phyloP scores from a whole-genome alignment of 2,113 vertebrate species.

The Pseudopipra pipra region DNA sequence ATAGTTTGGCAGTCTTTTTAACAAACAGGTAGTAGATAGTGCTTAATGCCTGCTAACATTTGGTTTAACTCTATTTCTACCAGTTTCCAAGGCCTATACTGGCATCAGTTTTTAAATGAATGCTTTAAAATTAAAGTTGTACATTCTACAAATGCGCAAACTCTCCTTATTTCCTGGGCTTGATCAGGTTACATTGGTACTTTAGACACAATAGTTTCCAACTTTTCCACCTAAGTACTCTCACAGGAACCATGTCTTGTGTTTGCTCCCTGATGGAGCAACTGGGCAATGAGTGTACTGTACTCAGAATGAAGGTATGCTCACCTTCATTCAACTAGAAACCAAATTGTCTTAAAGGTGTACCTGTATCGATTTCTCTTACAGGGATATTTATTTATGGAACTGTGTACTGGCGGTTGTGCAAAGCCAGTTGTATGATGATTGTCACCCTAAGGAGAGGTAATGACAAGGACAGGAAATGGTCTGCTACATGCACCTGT shows the following conservation, averaged over 20 bases:
- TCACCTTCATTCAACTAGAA: background rate
- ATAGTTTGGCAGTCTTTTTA: background rate
- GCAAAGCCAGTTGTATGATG: background rate
- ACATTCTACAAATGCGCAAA: background rate
- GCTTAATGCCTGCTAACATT: background rate
- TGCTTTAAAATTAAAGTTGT: background rate
- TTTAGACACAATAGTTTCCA: background rate
- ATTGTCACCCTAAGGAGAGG: background rate
- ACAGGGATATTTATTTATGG: background rate
- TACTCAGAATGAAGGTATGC: background rate
- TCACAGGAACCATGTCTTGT: background rate
- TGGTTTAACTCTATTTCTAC: background rate
- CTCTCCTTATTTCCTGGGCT: background rate
- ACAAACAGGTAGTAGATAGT: background rate
- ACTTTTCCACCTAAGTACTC: background rate
- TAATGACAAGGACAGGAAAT: background rate
- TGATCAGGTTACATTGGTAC: background rate
- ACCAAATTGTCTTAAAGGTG: background rate
- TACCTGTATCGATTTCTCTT: background rate
- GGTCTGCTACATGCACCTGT: rapidly evolving
- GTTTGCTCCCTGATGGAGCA: background rate
- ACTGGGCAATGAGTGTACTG: background rate
- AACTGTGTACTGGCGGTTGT: background rate
- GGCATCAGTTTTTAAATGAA: background rate
- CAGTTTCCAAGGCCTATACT: background rate